These are phyloP conservation scores for Platygyra sinensis DNA, from an alignment of 64 coral and sea anemone species.

Conservation along the genomic window DNA sequence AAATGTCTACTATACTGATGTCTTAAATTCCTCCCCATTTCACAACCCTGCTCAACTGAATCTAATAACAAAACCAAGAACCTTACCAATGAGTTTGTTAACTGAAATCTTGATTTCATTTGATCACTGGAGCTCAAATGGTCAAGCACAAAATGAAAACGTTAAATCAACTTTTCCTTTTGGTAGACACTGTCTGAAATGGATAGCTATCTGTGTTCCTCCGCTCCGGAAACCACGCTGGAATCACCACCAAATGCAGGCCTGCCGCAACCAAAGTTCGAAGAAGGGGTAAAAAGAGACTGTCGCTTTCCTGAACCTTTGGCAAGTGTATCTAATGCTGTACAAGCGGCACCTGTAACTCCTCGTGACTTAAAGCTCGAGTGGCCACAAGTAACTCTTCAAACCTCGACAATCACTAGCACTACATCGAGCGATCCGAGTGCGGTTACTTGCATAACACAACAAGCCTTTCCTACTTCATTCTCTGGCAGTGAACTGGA, in stretches of 20 bases:
- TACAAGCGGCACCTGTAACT: background rate
- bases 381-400: constrained; percentile 34
- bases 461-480: background rate
- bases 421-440: background rate
- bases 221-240: background rate
- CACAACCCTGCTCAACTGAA: background rate
- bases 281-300: constrained; percentile 14
- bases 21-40: background rate
- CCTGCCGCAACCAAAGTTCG: constrained; percentile 4
- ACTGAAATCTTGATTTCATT: background rate
- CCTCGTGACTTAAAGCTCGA: background rate
- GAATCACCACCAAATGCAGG: constrained; percentile 10
- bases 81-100: background rate
- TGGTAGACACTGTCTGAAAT: constrained; percentile 30
- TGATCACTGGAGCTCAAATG: background rate
- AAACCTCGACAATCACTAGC: background rate
- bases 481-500: constrained; percentile 18
- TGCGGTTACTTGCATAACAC: background rate
- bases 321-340: background rate
- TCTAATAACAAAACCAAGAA: background rate
- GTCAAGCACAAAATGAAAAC: background rate
- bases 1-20: background rate
- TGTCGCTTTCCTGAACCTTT: constrained; percentile 33
- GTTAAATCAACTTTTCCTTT: background rate
- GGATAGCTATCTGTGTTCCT: constrained; percentile 45